A percentile compares a stretch with the other conserved stretches of the same genome.
Evolutionary conservation across 2,113 vertebrate species (phyloP).

Genomic region (Malaclemys terrapin): DNA sequence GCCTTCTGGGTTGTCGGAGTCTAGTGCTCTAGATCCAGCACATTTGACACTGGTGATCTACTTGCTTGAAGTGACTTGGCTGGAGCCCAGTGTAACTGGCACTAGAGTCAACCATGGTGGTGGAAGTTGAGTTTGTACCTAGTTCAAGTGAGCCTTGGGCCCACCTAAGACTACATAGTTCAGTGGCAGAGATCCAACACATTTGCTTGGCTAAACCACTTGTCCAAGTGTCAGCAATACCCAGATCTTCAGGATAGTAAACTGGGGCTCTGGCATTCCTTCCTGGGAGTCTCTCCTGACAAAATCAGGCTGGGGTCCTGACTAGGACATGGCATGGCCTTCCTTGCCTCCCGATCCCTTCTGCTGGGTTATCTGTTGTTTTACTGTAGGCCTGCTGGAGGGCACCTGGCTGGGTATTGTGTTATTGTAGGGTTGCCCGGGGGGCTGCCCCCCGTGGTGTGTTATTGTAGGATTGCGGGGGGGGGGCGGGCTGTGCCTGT

Average conservation of each 20-base stretch:
- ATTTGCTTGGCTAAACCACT: neutral
- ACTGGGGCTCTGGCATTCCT: neutral
- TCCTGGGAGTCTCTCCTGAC: neutral
- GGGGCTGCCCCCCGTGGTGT: too few species aligned
- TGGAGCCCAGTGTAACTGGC: neutral
- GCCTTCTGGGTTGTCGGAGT: too few species aligned
- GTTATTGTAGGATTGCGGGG: neutral
- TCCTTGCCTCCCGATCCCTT: neutral
- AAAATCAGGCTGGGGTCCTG: neutral
- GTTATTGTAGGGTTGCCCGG: conserved; percentile 34
- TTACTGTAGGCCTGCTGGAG: conserved; percentile 3
- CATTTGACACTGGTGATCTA: too few species aligned
- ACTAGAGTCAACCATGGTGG: neutral
- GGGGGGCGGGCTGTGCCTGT: too few species aligned
- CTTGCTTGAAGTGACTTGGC: neutral
- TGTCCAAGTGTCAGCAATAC: neutral
- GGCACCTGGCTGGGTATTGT: neutral
- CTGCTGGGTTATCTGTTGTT: neutral
- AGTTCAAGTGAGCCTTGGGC: neutral
- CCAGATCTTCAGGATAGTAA: neutral
- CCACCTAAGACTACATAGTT: neutral
- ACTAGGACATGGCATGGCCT: neutral
- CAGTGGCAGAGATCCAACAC: neutral
- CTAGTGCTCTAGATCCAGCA: too few species aligned
- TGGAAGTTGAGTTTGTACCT: neutral